Evolutionary conservation across 2,113 vertebrate species (phyloP), one percentile per base, ranked within the genome.

Genomic region (Hemiscyllium ocellatum): DNA sequence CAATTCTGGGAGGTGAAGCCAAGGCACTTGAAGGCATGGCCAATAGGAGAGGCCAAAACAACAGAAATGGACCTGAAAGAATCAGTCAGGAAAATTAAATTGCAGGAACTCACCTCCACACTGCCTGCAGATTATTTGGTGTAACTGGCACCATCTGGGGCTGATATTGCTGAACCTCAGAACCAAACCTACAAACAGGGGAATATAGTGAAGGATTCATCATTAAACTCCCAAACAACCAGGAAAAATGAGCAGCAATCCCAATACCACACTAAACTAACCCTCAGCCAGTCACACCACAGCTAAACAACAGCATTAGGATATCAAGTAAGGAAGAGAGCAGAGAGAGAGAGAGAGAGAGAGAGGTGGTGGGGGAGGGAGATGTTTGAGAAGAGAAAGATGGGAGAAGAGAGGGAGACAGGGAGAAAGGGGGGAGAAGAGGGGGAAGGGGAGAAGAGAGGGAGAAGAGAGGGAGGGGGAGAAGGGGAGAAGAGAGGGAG

Each of bases 111-210:
- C 97, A 98, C 98, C 97, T 97, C 98, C 98, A 98, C 96, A 97
- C 98, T 3, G 96, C 97, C 72, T 98, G 97, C 96, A 98, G 97
- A 94, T 97, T 98, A 96, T 97, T 96, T 4, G 96, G 96, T 69
- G 96, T 97, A 37, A 97, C 90, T 26, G 97, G 96, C 96, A 97
- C 97, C 96, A 97, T 96, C 96, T 96, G 96, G 0, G 98, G 97
- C 95, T 97, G 97, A 98, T 97, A 98, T 76, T 97, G 96, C 89
- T 97, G 96, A 83, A 97, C 2, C 0, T 97, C 96, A 96, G 97
- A 97, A 95, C 98, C 98, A 96, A 98, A 98, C 69, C 98, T 98
- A 96, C 68, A 89, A 96, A 0, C 0, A 95, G 96, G 96, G 96
- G 0, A 50, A 22, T 96, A 95, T 2, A 42, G 3, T 5, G 13